These are phyloP conservation scores for Eulithis testata DNA, from an alignment of 2,888 invertebrate genomes.

Conservation along the genomic window DNA sequence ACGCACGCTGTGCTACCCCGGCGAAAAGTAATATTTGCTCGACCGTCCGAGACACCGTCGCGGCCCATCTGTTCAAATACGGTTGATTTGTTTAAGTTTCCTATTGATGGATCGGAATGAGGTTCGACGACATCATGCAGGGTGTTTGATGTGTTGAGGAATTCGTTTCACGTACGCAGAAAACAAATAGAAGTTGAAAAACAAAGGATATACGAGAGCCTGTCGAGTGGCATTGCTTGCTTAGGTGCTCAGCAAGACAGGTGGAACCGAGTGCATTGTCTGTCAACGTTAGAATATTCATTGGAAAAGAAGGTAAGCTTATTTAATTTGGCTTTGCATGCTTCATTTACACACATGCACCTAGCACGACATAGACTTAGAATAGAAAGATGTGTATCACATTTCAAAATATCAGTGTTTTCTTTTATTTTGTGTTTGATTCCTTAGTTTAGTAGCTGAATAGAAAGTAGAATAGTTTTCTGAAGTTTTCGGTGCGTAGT, in stretches of 20 bases:
- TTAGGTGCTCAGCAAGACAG: slow-evolving; percentile 75
- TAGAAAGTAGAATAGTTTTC: slow-evolving; percentile 10
- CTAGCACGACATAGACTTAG: neutral
- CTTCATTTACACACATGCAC: neutral
- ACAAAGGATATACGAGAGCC: slow-evolving; percentile 72
- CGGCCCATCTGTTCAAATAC: slow-evolving; percentile 72
- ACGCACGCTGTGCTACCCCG: slow-evolving; percentile 47
- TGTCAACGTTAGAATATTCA: slow-evolving; percentile 58
- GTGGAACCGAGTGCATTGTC: slow-evolving; percentile 64
- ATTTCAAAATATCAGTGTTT: neutral
- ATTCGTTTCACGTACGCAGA: slow-evolving; percentile 76
- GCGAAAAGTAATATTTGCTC: slow-evolving; percentile 51
- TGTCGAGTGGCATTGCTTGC: slow-evolving; percentile 69
- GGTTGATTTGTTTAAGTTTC: slow-evolving; percentile 70
- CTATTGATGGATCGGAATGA: slow-evolving; percentile 75
- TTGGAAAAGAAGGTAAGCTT: slow-evolving; percentile 63
- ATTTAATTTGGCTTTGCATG: slow-evolving; percentile 43
- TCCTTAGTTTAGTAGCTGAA: slow-evolving; percentile 2
- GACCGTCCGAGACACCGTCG: slow-evolving; percentile 53
- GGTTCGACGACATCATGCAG: slow-evolving; percentile 66
- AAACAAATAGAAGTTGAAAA: slow-evolving; percentile 76
- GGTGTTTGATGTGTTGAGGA: slow-evolving; percentile 74
- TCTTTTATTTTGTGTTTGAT: neutral
- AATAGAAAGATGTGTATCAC: neutral
- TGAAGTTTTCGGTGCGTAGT: slow-evolving; percentile 34